These are phyloP conservation scores for Nymphalis c-album DNA, from an alignment of 2,888 invertebrate genomes.

Conservation along the genomic window DNA sequence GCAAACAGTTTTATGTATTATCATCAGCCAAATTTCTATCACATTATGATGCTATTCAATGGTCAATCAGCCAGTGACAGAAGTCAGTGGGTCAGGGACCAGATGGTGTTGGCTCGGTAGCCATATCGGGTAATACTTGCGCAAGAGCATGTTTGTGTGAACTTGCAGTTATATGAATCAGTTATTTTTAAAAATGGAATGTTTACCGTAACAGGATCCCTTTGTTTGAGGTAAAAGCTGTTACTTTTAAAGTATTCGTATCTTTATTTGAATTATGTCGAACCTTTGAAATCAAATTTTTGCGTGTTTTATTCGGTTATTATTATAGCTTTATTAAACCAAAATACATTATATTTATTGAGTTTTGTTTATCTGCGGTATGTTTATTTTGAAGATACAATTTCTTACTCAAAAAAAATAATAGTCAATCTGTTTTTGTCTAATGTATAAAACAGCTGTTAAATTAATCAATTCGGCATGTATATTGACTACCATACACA, in stretches of 20 bases:
- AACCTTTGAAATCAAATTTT: too few species aligned
- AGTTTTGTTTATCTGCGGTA: background rate
- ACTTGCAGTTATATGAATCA: slow-evolving; percentile 37
- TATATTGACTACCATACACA: background rate
- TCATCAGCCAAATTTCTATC: background rate
- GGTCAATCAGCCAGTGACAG: slow-evolving; percentile 34
- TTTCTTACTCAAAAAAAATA: too few species aligned
- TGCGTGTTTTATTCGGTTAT: too few species aligned
- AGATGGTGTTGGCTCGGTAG: slow-evolving; percentile 40
- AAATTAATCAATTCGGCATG: background rate
- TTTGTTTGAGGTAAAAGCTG: slow-evolving; percentile 17
- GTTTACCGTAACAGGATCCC: slow-evolving; percentile 19
- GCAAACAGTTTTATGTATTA: background rate
- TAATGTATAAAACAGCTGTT: background rate
- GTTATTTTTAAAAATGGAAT: slow-evolving; percentile 26
- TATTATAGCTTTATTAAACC: too few species aligned
- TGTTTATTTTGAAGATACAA: background rate
- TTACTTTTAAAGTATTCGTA: background rate
- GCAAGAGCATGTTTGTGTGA: slow-evolving; percentile 42
- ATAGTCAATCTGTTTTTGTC: background rate
- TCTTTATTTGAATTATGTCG: background rate
- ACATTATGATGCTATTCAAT: slow-evolving; percentile 32
- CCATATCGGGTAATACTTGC: slow-evolving; percentile 50
- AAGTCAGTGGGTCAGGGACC: slow-evolving; percentile 53
- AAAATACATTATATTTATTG: too few species aligned